These are phyloP conservation scores for Liopterus haemorrhoidalis DNA, from an alignment of 2,888 invertebrate genomes.

Conservation along the genomic window DNA sequence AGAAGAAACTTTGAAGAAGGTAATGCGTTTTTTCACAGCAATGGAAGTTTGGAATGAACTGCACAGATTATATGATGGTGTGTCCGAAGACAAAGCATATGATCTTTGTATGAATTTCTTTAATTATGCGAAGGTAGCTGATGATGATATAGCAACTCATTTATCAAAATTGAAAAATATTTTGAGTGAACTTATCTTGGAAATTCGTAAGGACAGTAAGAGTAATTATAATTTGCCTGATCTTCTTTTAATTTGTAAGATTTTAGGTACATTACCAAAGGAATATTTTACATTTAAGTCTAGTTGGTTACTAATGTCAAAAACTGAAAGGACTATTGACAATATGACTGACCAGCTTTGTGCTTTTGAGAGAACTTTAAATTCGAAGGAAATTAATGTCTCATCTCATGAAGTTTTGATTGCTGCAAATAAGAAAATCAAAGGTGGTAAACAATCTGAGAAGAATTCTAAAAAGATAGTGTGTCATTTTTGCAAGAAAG, in stretches of 20 bases:
- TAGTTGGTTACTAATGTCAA: slow-evolving; percentile 19
- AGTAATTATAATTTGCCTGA: slow-evolving; percentile 10
- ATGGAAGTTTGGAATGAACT: slow-evolving; percentile 29
- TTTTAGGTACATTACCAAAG: slow-evolving; percentile 19
- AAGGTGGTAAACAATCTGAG: background rate
- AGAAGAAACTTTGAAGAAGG: slow-evolving; percentile 26
- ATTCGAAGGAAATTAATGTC: background rate
- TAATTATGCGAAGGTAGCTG: slow-evolving; percentile 12
- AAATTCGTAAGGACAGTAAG: slow-evolving; percentile 3
- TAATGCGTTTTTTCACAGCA: slow-evolving; percentile 26
- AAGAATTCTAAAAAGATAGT: slow-evolving; percentile 7
- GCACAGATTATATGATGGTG: slow-evolving; percentile 26
- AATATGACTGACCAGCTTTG: slow-evolving; percentile 21
- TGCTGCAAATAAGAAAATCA: background rate
- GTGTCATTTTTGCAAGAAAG: slow-evolving; percentile 19
- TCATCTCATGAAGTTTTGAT: slow-evolving; percentile 3
- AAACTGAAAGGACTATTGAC: slow-evolving; percentile 14
- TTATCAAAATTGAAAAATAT: slow-evolving; percentile 19
- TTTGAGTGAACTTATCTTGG: slow-evolving; percentile 5
- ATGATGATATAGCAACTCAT: slow-evolving; percentile 23
- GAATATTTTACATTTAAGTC: slow-evolving; percentile 23
- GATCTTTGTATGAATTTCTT: slow-evolving; percentile 28
- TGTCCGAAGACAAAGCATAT: slow-evolving; percentile 24
- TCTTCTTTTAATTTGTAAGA: slow-evolving; percentile 21
- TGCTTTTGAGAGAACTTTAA: slow-evolving; percentile 19